These are phyloP conservation scores for Pseudobourletiella spinata DNA, from an alignment of 1,140 invertebrate species.

Conservation along the genomic window DNA sequence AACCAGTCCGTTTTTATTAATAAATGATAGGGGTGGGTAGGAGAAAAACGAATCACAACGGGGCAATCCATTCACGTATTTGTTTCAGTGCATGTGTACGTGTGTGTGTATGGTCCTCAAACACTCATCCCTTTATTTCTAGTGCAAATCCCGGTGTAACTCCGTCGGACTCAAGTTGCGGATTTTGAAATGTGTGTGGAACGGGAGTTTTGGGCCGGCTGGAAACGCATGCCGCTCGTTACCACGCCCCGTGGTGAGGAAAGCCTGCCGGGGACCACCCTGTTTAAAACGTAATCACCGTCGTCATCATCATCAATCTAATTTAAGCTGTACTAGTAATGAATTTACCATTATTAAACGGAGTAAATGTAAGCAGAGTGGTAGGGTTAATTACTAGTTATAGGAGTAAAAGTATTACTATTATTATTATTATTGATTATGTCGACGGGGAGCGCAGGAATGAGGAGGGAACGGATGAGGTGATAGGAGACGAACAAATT, in stretches of 20 bases:
- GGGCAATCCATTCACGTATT: too few relatives aligned
- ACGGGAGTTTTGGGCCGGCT: slow-evolving; percentile 65
- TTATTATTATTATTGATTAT: too few relatives aligned
- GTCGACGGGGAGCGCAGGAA: too few relatives aligned
- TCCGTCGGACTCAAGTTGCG: slow-evolving; percentile 66
- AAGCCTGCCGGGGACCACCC: slow-evolving; percentile 58
- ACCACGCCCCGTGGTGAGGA: slow-evolving; percentile 61
- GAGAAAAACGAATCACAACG: too few relatives aligned
- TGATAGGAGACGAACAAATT: too few relatives aligned
- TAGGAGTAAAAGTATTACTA: not conserved
- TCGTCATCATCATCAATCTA: slow-evolving; percentile 15
- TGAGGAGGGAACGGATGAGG: too few relatives aligned
- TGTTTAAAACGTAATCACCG: slow-evolving; percentile 46
- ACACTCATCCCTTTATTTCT: slow-evolving; percentile 20
- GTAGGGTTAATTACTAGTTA: not conserved
- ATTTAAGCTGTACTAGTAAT: too few relatives aligned
- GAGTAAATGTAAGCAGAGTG: not conserved
- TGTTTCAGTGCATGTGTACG: too few relatives aligned
- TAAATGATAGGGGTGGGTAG: too few relatives aligned
- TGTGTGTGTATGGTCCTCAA: too few relatives aligned
- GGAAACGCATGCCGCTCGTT: slow-evolving; percentile 68
- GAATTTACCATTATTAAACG: too few relatives aligned
- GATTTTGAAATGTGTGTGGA: slow-evolving; percentile 80
- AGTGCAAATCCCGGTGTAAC: slow-evolving; percentile 71
- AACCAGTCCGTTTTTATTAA: not conserved